Percentiles rank a stretch among this genome's conserved stretches.
Conservation (phyloP, 2,797 vertebrate genomes). For the Geotria australis region DNA sequence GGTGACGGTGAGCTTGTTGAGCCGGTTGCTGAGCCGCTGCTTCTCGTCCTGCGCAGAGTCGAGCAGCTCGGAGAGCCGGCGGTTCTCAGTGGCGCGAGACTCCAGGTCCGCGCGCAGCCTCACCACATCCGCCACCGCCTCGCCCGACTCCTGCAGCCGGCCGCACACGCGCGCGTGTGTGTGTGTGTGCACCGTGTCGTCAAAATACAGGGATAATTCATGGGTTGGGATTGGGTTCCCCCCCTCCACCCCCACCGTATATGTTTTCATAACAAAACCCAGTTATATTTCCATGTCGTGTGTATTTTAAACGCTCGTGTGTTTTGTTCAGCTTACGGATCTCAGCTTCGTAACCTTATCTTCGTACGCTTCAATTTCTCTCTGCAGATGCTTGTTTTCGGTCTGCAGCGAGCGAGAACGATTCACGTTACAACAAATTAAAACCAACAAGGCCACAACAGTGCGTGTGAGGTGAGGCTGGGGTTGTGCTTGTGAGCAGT, state of each 20-base stretch:
- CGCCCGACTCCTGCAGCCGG: no score
- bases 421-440: neutral
- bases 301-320: no score
- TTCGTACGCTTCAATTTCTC: slow-evolving; percentile 12
- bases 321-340: slow-evolving; percentile 9
- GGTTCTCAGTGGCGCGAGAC: slow-evolving; percentile 2
- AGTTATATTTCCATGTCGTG: no score
- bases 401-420: slow-evolving; percentile 8
- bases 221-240: no score
- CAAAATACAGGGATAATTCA: no score
- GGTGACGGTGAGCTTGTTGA: slow-evolving; percentile 3
- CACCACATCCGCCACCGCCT: neutral
- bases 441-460: no score
- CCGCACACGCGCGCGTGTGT: no score
- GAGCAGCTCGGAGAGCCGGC: slow-evolving; percentile 3
- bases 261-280: no score
- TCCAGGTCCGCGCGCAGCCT: slow-evolving; percentile 1
- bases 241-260: no score
- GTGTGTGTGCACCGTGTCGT: no score
- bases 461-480: no score
- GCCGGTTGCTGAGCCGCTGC: slow-evolving; percentile 2
- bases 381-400: slow-evolving; percentile 12
- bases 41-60: slow-evolving; percentile 4
- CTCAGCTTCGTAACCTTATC: slow-evolving; percentile 8
- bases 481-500: no score